Base-by-base conservation (phyloP, 2,113 vertebrate species). In the Motacilla alba region DNA sequence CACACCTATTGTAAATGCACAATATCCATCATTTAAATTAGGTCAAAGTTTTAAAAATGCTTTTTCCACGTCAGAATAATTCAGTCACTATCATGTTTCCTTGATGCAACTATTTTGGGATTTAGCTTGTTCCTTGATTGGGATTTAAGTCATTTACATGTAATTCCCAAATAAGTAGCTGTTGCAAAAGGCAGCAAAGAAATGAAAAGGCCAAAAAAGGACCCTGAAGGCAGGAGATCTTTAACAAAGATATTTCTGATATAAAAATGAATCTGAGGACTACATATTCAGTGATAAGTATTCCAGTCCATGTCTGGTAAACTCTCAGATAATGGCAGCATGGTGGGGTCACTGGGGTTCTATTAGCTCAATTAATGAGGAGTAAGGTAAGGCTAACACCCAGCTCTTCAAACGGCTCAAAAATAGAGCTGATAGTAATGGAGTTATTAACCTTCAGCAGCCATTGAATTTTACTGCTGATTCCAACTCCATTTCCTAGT, bases 281-380 rank as follows among this genome's bases (percentile, higher is more conserved):
- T 90, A 80, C 77, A 52, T 89, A 75, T 96, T 75, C 76, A 39
- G 86, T 67, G 94, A 98, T 99, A 98, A 98, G 98, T 99, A 99
- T 99, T 98, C 98, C 89, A 92, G 97, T 94, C 98, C 98, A 99
- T 96, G 98, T 84, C 98, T 98, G 97, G 98, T 96, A 98, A 98
- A 98, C 98, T 97, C 96, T 56, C 96, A 86, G 98, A 98, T 98
- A 98, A 98, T 97, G 96, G 97, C 98, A 67, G 97, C 96, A 58
- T 95, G 97, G 97, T 97, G 97, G 97, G 98, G 99, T 99, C 98
- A 97, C 94, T 58, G 94, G 96, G 98, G 98, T 98, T 98, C 98
- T 99, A 99, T 99, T 99, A 99, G 98, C 98, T 98, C 98, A 98
- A 99, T 99, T 99, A 99, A 99, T 99, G 99, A 99, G 99, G 98